A percentile compares a stretch with the other conserved stretches of the same genome.
Conservation (phyloP, 2,113 vertebrate genomes). For the Ceyx melanurus region DNA sequence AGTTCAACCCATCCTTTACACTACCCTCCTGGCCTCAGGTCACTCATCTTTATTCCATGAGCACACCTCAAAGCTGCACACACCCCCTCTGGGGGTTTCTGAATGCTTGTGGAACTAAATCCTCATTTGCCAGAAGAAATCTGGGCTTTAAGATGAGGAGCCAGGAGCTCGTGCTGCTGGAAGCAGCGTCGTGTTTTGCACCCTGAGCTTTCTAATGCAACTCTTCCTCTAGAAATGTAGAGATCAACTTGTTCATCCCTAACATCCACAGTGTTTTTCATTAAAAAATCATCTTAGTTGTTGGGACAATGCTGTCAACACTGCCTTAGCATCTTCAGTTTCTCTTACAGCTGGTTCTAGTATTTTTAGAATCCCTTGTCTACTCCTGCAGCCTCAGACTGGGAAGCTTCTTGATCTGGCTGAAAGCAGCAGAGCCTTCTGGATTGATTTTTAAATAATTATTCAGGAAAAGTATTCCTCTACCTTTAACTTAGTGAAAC, state of each 20-base stretch:
- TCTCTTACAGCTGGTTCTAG: neutral
- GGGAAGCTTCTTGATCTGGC: neutral
- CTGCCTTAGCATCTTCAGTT: neutral
- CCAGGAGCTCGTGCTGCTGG: neutral
- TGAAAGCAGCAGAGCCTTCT: neutral
- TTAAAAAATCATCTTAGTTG: neutral
- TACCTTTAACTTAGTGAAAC: neutral
- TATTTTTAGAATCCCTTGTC: neutral
- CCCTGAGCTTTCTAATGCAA: neutral
- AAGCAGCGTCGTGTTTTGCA: neutral
- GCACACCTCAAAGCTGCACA: neutral
- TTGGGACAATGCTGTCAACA: neutral
- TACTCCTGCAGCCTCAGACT: neutral
- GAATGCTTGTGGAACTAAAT: neutral
- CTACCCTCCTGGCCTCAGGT: neutral
- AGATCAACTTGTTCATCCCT: neutral
- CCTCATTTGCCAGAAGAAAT: neutral
- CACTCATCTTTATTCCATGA: neutral
- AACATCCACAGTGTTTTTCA: neutral
- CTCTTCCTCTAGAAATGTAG: neutral
- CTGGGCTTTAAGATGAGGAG: neutral
- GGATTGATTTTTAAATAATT: neutral
- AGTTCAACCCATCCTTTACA: neutral
- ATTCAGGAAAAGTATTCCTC: neutral
- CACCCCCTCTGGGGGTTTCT: neutral